Percentiles rank a stretch among this genome's conserved stretches.
phyloP scores from a whole-genome alignment of 2,888 invertebrate species.

The Erebia epiphron region DNA sequence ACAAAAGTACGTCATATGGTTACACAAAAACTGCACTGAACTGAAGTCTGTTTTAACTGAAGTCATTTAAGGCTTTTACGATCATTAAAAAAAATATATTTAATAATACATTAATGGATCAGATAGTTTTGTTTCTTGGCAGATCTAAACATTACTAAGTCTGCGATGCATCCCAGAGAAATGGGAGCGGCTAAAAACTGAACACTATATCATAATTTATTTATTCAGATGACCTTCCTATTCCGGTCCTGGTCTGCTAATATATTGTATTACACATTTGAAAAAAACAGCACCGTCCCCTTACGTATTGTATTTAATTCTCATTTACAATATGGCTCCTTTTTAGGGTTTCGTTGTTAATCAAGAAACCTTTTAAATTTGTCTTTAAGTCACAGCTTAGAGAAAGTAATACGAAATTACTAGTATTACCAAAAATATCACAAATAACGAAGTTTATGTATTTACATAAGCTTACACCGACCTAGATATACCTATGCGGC shows the following conservation, averaged over 20 bases:
- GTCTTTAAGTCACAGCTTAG: background rate
- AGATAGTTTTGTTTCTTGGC: conserved; percentile 30
- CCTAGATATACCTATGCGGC: too few species aligned
- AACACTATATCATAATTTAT: conserved; percentile 81
- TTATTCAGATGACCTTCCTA: conserved; percentile 76
- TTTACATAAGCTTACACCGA: too few species aligned
- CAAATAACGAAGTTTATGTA: too few species aligned
- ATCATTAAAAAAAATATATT: too few species aligned
- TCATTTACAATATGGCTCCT: conserved; percentile 75
- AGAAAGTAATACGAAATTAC: too few species aligned
- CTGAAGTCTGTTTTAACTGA: too few species aligned
- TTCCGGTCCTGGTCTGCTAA: conserved; percentile 65
- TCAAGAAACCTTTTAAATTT: background rate
- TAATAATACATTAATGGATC: background rate
- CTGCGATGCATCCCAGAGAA: conserved; percentile 55
- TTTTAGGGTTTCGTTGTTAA: conserved; percentile 40
- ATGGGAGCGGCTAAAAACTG: conserved; percentile 59
- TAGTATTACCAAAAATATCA: too few species aligned
- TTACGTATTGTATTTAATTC: conserved; percentile 51
- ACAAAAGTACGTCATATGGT: too few species aligned
- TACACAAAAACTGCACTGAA: too few species aligned
- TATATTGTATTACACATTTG: conserved; percentile 63
- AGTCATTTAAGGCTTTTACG: too few species aligned
- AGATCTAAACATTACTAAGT: conserved; percentile 46
- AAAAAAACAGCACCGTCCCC: conserved; percentile 50